Conservation (phyloP, 1,140 invertebrate genomes). For the Pseudoatta argentina region DNA sequence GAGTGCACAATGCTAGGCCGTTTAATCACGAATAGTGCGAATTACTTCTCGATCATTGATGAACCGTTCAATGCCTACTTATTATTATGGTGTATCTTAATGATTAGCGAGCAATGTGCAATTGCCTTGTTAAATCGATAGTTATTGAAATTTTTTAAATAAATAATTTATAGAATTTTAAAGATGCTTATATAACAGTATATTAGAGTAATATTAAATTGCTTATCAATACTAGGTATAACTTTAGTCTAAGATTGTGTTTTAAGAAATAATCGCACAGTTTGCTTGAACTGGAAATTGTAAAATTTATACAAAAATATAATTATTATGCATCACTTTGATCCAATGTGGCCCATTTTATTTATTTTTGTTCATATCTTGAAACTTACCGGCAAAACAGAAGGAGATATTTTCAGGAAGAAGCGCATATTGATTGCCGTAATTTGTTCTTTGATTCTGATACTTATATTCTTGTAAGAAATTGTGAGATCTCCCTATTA, state of each 20-base stretch:
- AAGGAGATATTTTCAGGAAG: neutral
- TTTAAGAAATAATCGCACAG: too few species aligned
- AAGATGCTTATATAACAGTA: too few species aligned
- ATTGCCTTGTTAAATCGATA: neutral
- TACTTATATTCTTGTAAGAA: neutral
- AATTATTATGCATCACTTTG: too few species aligned
- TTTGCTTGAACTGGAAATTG: too few species aligned
- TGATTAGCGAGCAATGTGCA: neutral
- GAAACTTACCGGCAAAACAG: neutral
- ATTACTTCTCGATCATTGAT: neutral
- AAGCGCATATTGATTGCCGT: neutral
- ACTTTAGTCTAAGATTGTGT: too few species aligned
- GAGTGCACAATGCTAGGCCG: neutral
- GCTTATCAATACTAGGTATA: too few species aligned
- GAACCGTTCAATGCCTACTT: neutral
- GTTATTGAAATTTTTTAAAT: too few species aligned
- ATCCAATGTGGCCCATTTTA: too few species aligned
- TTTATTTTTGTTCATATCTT: neutral
- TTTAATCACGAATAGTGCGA: neutral
- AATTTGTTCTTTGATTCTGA: neutral
- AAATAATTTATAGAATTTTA: too few species aligned
- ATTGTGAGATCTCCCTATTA: neutral
- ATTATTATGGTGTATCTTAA: neutral
- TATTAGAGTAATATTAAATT: too few species aligned
- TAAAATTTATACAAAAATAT: too few species aligned